These are phyloP conservation scores for Phalacrocorax aristotelis DNA, from an alignment of 2,113 vertebrate genomes.

Conservation along the genomic window DNA sequence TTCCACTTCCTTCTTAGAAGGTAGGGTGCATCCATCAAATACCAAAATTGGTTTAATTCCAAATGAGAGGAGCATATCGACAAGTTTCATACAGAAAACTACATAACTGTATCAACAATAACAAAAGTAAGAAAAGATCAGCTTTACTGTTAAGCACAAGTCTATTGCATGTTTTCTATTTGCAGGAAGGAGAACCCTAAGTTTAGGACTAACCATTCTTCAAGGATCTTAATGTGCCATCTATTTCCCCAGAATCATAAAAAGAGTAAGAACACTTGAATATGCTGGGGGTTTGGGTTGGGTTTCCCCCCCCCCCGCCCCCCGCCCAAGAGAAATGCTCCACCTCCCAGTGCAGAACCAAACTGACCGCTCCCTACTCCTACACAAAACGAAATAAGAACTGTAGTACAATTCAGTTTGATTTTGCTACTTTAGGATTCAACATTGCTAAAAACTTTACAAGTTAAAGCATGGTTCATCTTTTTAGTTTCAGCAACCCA, in stretches of 20 bases:
- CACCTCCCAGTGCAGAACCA: neutral
- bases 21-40: conserved; percentile 95
- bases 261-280: neutral
- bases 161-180: neutral
- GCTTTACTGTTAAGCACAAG: neutral
- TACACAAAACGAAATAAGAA: neutral
- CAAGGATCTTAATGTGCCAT: neutral
- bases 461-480: neutral
- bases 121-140: neutral
- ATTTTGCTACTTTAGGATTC: neutral
- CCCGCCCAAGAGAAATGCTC: neutral
- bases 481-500: neutral
- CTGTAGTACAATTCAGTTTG: neutral
- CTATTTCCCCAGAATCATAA: neutral
- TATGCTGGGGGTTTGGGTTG: too few species aligned
- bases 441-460: neutral
- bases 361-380: neutral
- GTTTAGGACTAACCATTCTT: neutral
- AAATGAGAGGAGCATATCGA: conserved; percentile 91
- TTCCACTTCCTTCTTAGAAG: conserved; percentile 95
- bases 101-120: conserved; percentile 82
- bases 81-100: conserved; percentile 93
- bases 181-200: neutral
- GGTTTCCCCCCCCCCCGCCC: too few species aligned
- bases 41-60: conserved; percentile 90